Conservation (phyloP, 2,888 invertebrate species). For the Halocaridina rubra region DNA sequence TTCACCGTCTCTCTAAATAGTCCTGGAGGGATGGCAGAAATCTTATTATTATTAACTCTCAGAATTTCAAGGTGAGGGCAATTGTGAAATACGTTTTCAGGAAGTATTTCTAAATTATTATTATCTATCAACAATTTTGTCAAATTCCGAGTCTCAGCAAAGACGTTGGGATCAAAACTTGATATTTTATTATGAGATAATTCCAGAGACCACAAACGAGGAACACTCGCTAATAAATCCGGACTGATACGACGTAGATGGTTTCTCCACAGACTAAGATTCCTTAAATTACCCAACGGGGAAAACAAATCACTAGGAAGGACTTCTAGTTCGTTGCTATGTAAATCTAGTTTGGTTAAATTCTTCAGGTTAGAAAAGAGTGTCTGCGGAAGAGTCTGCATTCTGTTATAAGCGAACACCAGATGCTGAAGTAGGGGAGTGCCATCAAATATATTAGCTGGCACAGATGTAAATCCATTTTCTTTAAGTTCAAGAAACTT, state of each 20-base stretch:
- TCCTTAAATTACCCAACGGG: neutral
- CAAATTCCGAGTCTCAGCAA: slow-evolving; percentile 7
- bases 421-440: slow-evolving; percentile 32
- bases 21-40: neutral
- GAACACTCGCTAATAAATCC: slow-evolving; percentile 10
- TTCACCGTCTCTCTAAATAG: slow-evolving; percentile 17
- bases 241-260: neutral
- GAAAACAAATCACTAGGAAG: slow-evolving; percentile 12
- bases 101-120: slow-evolving; percentile 11
- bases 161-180: neutral
- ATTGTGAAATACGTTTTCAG: slow-evolving; percentile 24
- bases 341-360: neutral
- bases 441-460: neutral
- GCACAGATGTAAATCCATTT: slow-evolving; percentile 24
- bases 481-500: neutral
- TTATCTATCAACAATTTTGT: neutral
- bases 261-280: slow-evolving; percentile 35
- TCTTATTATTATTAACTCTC: neutral
- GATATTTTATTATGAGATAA: slow-evolving; percentile 7
- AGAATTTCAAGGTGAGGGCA: slow-evolving; percentile 1
- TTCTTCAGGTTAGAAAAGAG: slow-evolving; percentile 22
- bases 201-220: neutral
- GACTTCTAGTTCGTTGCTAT: neutral
- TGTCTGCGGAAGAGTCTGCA: slow-evolving; percentile 23
- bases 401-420: neutral